Conservation (phyloP, 92 coral and sea anemone genomes). For the Paramuricea clavata region DNA sequence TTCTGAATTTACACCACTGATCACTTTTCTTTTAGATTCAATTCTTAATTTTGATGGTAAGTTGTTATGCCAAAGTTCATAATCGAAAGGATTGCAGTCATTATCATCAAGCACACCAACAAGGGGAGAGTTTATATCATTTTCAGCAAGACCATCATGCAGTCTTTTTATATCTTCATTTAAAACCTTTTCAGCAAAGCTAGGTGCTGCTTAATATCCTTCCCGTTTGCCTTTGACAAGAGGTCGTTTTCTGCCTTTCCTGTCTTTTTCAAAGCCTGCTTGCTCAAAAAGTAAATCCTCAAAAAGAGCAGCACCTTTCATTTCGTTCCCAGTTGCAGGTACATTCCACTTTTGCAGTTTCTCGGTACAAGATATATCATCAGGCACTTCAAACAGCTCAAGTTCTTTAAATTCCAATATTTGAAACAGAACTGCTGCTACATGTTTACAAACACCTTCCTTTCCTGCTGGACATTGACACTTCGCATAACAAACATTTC, state of each 20-base stretch:
- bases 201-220: constrained; percentile 49
- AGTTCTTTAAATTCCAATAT: constrained; percentile 20
- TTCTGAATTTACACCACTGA: too few relatives aligned
- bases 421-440: constrained; percentile 47
- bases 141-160: constrained; percentile 26
- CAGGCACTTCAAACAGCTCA: constrained; percentile 42
- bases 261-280: constrained; percentile 40
- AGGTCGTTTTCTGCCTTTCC: constrained; percentile 51
- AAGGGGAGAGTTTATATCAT: constrained; percentile 18
- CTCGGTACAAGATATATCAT: constrained; percentile 7
- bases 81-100: constrained; percentile 35
- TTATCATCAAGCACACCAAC: constrained; percentile 37
- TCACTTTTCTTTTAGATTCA: too few relatives aligned
- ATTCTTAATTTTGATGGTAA: too few relatives aligned
- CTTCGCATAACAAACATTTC: constrained; percentile 17
- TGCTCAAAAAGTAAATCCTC: constrained; percentile 50
- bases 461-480: constrained; percentile 45
- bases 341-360: background rate
- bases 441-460: constrained; percentile 49
- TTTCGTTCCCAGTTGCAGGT: constrained; percentile 31
- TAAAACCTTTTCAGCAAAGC: constrained; percentile 49
- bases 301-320: constrained; percentile 54
- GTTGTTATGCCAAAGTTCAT: too few relatives aligned
- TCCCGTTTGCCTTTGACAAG: constrained; percentile 53
- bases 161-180: constrained; percentile 50